These are phyloP conservation scores for Protophormia terraenovae DNA, from an alignment of 2,888 invertebrate genomes.

Conservation along the genomic window DNA sequence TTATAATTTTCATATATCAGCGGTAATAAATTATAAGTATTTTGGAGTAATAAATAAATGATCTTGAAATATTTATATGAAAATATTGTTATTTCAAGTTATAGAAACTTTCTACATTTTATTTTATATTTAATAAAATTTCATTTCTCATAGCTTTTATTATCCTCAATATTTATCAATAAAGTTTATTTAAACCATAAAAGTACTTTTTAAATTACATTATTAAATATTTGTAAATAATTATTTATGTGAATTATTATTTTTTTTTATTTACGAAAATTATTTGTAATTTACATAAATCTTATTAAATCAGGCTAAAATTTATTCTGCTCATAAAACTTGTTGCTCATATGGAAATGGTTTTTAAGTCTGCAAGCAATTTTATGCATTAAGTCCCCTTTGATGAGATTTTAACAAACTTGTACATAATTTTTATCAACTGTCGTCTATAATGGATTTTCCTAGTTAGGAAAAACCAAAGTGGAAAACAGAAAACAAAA, in stretches of 20 bases:
- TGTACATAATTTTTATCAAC: constrained; percentile 56
- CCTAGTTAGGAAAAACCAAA: constrained; percentile 32
- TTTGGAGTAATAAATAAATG: constrained; percentile 30
- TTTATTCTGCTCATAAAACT: constrained; percentile 48
- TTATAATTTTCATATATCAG: constrained; percentile 57
- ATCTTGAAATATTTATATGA: constrained; percentile 36
- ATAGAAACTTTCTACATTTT: no score
- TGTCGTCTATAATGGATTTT: constrained; percentile 48
- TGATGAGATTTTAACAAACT: constrained; percentile 31
- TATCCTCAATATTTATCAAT: not conserved
- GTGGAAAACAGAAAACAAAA: not conserved
- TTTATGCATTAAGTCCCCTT: constrained; percentile 4
- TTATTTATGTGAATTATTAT: constrained; percentile 21
- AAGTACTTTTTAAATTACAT: not conserved
- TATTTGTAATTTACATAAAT: constrained; percentile 62
- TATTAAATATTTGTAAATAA: not conserved
- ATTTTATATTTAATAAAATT: no score
- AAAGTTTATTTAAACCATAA: not conserved
- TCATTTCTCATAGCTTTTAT: not conserved
- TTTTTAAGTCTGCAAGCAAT: not conserved
- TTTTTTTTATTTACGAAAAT: constrained; percentile 4
- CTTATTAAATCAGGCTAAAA: constrained; percentile 63
- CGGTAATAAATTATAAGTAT: constrained; percentile 48
- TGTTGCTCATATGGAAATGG: constrained; percentile 4
- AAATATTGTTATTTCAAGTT: no score